Evolutionary conservation across 2,797 vertebrate genomes (phyloP).

Genomic region (Myripristis murdjan): DNA sequence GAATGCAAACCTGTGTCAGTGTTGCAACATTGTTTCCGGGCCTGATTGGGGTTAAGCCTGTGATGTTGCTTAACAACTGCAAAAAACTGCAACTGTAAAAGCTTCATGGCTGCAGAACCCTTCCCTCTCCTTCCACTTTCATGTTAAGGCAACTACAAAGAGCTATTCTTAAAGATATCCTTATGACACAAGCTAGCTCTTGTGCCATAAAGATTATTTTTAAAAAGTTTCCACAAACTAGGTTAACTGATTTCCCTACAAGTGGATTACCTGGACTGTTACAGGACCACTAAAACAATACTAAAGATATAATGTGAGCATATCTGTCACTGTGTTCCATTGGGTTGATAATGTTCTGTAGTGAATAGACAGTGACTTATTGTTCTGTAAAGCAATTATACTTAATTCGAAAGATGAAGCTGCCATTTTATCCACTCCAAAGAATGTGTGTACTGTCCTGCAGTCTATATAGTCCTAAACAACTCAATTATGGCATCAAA

Average conservation of each 20-base stretch:
- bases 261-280: neutral
- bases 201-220: constrained; percentile 19
- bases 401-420: neutral
- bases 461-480: neutral
- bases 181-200: neutral
- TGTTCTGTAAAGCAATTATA: constrained; percentile 5
- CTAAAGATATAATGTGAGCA: neutral
- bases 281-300: constrained; percentile 7
- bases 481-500: neutral
- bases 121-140: constrained; percentile 29
- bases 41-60: neutral
- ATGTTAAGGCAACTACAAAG: constrained; percentile 35
- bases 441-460: neutral
- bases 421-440: neutral
- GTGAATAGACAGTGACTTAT: neutral
- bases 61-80: constrained; percentile 8
- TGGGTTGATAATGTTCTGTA: neutral
- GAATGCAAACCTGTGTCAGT: too few relatives aligned
- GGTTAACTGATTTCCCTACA: neutral
- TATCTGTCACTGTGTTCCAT: neutral
- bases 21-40: too few relatives aligned
- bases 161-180: constrained; percentile 25
- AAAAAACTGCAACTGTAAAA: neutral
- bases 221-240: constrained; percentile 17
- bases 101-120: neutral